phyloP scores from a whole-genome alignment of 2,113 vertebrate genomes.

The Sapayoa aenigma region DNA sequence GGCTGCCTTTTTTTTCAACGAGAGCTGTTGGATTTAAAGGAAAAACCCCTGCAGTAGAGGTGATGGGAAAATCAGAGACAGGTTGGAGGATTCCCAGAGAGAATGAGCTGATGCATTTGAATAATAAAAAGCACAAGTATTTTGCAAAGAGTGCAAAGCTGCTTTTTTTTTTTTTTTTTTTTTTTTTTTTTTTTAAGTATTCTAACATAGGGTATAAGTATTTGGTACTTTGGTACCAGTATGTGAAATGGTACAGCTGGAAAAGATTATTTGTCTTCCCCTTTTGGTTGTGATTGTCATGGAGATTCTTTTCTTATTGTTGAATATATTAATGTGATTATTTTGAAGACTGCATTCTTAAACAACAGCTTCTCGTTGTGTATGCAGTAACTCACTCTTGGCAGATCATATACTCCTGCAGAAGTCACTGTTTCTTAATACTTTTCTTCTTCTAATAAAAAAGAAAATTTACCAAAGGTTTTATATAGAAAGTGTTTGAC shows the following conservation, averaged over 20 bases:
- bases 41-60: neutral
- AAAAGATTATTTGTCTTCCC: neutral
- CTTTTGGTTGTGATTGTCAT: neutral
- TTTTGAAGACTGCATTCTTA: conserved; percentile 9
- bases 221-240: neutral
- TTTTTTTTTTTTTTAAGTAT: neutral
- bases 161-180: neutral
- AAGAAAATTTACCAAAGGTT: neutral
- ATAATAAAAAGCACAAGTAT: neutral
- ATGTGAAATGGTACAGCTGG: neutral
- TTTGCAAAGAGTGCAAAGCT: neutral
- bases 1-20: neutral
- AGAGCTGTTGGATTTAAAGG: neutral
- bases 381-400: neutral
- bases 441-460: neutral
- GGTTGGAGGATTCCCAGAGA: neutral
- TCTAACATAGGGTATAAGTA: neutral
- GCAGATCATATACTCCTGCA: neutral
- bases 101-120: neutral
- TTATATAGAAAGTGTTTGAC: neutral
- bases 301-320: neutral
- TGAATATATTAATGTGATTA: neutral
- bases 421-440: neutral
- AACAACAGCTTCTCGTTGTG: neutral
- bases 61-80: neutral